phyloP scores from a whole-genome alignment of 2,888 invertebrate species.

The Dasypolia templi region DNA sequence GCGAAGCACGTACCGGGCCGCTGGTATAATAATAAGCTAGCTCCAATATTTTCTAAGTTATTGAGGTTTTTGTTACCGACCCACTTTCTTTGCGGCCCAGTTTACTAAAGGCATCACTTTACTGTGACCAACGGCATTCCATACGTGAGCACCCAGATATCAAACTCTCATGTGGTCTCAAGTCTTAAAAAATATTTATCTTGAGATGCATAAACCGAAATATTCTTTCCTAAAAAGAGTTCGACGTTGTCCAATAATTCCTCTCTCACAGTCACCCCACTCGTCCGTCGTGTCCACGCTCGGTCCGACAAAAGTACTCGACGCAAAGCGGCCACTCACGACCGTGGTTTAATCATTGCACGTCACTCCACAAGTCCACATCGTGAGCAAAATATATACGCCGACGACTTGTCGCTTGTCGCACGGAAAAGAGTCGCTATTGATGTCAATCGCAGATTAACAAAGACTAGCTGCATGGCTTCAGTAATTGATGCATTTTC shows the following conservation, averaged over 20 bases:
- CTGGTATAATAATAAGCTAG: too few relatives aligned
- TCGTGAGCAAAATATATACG: constrained; percentile 23
- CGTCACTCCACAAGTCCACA: constrained; percentile 51
- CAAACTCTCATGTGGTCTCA: too few relatives aligned
- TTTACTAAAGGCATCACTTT: too few relatives aligned
- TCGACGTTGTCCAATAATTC: background rate
- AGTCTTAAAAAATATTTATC: too few relatives aligned
- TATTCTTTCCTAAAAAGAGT: too few relatives aligned
- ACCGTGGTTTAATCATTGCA: constrained; percentile 65
- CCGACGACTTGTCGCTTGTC: constrained; percentile 43
- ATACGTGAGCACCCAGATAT: too few relatives aligned
- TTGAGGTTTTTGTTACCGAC: too few relatives aligned
- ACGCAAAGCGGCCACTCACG: constrained; percentile 61
- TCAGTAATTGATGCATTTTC: background rate
- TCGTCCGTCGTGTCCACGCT: constrained; percentile 55
- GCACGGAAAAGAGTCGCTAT: constrained; percentile 32
- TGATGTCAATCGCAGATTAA: constrained; percentile 49
- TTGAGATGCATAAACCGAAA: too few relatives aligned
- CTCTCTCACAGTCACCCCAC: constrained; percentile 41
- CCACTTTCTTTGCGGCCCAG: too few relatives aligned
- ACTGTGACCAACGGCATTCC: too few relatives aligned
- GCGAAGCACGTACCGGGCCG: too few relatives aligned
- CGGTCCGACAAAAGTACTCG: constrained; percentile 67
- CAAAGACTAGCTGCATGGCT: background rate
- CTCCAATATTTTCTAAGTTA: too few relatives aligned